phyloP scores from a whole-genome alignment of 53 echinoderm and acorn worm species.

The Actinopyga echinites region DNA sequence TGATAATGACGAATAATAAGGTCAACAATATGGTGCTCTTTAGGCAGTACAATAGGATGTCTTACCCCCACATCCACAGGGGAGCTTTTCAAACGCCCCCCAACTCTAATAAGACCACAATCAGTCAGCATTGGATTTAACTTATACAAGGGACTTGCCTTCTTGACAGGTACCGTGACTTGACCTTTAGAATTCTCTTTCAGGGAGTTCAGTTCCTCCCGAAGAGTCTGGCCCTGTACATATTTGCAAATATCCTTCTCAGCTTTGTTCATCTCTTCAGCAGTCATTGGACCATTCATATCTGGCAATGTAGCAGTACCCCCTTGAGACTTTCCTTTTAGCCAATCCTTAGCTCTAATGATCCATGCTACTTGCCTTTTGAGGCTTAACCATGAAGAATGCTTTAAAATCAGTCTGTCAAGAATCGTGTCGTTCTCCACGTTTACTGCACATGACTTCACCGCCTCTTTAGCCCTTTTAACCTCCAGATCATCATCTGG shows the following conservation, averaged over 20 bases:
- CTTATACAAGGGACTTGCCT: too few relatives aligned
- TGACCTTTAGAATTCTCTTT: constrained; percentile 42
- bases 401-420: constrained; percentile 2
- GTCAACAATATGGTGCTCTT: too few relatives aligned
- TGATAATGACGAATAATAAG: too few relatives aligned
- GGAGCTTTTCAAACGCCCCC: too few relatives aligned
- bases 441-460: not conserved
- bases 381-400: too few relatives aligned
- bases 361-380: constrained; percentile 55
- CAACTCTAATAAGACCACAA: too few relatives aligned
- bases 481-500: not conserved
- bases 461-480: not conserved
- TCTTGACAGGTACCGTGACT: too few relatives aligned
- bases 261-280: not conserved
- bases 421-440: not conserved
- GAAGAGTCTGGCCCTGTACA: constrained; percentile 9
- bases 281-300: not conserved
- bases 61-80: too few relatives aligned
- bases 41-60: too few relatives aligned
- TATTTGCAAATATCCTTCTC: not conserved
- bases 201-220: constrained; percentile 57
- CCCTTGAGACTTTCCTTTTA: not conserved
- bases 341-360: not conserved
- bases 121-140: too few relatives aligned
- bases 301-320: not conserved